Percentiles rank a stretch among this genome's conserved stretches.
Conservation (phyloP, 2,888 invertebrate genomes). For the Strigamia crassipes region DNA sequence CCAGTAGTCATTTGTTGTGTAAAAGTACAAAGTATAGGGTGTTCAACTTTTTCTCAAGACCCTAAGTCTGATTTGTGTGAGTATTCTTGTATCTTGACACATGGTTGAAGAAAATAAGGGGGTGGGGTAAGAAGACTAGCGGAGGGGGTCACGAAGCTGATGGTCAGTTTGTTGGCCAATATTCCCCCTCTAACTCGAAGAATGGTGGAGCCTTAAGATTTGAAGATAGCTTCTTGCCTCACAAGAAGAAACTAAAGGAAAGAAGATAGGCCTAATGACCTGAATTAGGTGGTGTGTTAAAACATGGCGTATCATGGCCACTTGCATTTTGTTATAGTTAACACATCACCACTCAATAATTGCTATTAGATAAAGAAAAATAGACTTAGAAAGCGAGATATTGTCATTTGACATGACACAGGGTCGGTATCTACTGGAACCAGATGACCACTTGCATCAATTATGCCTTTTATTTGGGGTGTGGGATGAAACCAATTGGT, state of each 20-base stretch:
- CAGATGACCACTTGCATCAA: slow-evolving; percentile 40
- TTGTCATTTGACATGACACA: slow-evolving; percentile 10
- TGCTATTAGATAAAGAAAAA: slow-evolving; percentile 17
- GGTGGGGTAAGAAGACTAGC: not conserved
- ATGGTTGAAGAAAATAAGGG: slow-evolving; percentile 9
- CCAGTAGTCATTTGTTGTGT: not conserved
- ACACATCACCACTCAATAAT: slow-evolving; percentile 15
- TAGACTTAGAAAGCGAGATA: slow-evolving; percentile 2
- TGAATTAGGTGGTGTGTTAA: not conserved
- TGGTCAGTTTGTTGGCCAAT: slow-evolving; percentile 40
- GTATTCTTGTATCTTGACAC: slow-evolving; percentile 33
- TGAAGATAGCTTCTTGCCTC: not conserved
- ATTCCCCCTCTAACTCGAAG: slow-evolving; percentile 24
- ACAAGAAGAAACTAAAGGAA: slow-evolving; percentile 1
- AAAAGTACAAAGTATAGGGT: slow-evolving; percentile 21
- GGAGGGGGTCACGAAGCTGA: not conserved
- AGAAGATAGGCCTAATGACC: slow-evolving; percentile 17
- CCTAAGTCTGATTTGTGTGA: slow-evolving; percentile 18
- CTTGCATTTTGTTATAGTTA: slow-evolving; percentile 17
- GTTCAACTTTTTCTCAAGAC: not conserved
- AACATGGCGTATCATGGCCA: not conserved
- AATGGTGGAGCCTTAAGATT: slow-evolving; percentile 27
- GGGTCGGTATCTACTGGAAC: not conserved
- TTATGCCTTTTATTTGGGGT: slow-evolving; percentile 16
- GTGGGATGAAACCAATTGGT: slow-evolving; percentile 40